Base-by-base conservation (phyloP, 1,140 invertebrate genomes). In the Drosophila tsacasi region DNA sequence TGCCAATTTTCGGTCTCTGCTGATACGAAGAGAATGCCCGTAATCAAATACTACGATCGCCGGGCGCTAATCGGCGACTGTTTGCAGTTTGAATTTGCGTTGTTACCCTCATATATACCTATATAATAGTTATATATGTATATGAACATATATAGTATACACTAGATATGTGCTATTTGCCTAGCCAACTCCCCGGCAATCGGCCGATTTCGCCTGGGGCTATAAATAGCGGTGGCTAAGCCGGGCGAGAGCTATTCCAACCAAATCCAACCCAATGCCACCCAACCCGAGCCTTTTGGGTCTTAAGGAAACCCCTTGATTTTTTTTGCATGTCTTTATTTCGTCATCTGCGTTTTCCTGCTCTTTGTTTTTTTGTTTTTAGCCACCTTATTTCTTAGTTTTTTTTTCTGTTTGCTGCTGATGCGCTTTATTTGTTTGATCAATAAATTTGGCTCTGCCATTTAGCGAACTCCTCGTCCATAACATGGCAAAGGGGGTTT, bases 351-450 rank as follows among this genome's bases (percentile, higher is more conserved):
- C 30, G 32, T 32, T 61, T 46, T 66, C 25, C 27, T 52, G n/a
- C 62, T 59, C 69, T 49, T 75, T 50, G 37, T 21, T 25, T 27
- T 62, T 55, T 35, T 62, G 50, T 40, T 65, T 37, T 35, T 44
- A 49, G 52, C 42, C 17, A 37, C 19, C 25, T 49, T 55, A 35
- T 39, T 58, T 40, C n/a, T 15, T 32, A 13, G 6, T n/a, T 52
- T 30, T 42, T 30, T 39, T 58, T 49, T 25, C 9, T 9, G 5
- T n/a, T 39, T 27, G 58, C 27, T 42, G 68, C 30, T 59, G 83
- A 73, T 86, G 83, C 84, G 83, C 76, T 87, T 86, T 80, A 87
- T 87, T 87, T 87, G 84, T 87, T 87, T 87, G 84, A 87, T 87
- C 84, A 87, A 87, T 87, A 87, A 81, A 81, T 87, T 89, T 60